Evolutionary conservation across 1,140 invertebrate species (phyloP).

Genomic region (Epicauta chinensis): DNA sequence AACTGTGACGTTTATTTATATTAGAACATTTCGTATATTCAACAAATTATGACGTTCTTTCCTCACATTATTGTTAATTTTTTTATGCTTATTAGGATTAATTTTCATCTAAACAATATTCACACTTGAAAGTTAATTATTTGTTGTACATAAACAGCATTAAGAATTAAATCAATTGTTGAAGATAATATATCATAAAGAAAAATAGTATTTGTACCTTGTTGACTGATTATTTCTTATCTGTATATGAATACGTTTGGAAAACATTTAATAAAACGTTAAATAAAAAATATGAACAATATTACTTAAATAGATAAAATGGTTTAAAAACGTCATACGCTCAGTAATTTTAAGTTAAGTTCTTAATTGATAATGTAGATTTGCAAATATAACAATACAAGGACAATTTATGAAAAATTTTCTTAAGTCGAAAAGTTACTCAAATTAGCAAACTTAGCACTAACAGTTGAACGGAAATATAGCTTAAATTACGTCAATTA

Average conservation of each 20-base stretch:
- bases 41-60: too few relatives aligned
- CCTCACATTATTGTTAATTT: not conserved
- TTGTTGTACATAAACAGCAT: not conserved
- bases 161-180: too few relatives aligned
- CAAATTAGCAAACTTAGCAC: too few relatives aligned
- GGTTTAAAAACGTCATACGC: conserved; percentile 10
- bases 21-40: not conserved
- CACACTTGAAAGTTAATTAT: not conserved
- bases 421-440: too few relatives aligned
- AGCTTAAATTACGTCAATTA: too few relatives aligned
- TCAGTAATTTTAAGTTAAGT: conserved; percentile 6
- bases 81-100: not conserved
- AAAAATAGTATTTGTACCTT: too few relatives aligned
- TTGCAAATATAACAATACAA: conserved; percentile 10
- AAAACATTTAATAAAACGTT: too few relatives aligned
- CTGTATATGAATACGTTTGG: too few relatives aligned
- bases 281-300: too few relatives aligned
- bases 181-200: too few relatives aligned
- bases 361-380: conserved; percentile 22
- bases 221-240: too few relatives aligned
- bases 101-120: not conserved
- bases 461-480: too few relatives aligned
- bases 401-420: conserved; percentile 1
- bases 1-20: not conserved
- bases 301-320: conserved; percentile 14